A percentile compares a stretch with the other conserved stretches of the same genome.
These are phyloP conservation scores for Austrofundulus limnaeus DNA, from an alignment of 2,113 vertebrate species.

Conservation along the genomic window DNA sequence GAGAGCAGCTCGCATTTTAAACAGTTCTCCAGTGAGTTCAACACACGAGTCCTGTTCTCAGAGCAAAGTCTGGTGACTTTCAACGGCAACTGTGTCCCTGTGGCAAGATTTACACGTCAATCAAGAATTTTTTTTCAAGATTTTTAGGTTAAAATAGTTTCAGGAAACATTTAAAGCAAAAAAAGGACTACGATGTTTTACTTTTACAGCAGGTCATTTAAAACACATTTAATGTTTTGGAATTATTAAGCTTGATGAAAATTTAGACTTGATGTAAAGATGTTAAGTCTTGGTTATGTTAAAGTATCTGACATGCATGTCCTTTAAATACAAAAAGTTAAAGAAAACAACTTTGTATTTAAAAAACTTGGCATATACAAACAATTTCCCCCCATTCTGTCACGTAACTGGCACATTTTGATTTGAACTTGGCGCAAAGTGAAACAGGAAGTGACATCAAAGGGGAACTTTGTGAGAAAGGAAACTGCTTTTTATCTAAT, in stretches of 20 bases:
- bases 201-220: not conserved
- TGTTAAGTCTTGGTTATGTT: not conserved
- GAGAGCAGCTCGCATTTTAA: conserved; percentile 27
- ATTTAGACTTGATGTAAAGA: no score
- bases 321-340: no score
- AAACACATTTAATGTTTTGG: not conserved
- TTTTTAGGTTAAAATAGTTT: not conserved
- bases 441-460: no score
- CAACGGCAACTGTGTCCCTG: not conserved
- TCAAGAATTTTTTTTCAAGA: not conserved
- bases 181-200: not conserved
- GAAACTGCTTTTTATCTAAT: no score
- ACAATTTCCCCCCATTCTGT: no score
- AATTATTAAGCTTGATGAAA: not conserved
- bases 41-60: not conserved
- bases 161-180: conserved; percentile 1
- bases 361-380: no score
- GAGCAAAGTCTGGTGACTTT: conserved; percentile 6
- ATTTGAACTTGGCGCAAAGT: no score
- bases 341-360: no score
- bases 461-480: no score
- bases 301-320: no score
- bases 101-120: not conserved
- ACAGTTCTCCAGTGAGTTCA: conserved; percentile 33
- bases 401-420: no score